Conservation (phyloP, 2,888 invertebrate species). For the Subacronicta megacephala region DNA sequence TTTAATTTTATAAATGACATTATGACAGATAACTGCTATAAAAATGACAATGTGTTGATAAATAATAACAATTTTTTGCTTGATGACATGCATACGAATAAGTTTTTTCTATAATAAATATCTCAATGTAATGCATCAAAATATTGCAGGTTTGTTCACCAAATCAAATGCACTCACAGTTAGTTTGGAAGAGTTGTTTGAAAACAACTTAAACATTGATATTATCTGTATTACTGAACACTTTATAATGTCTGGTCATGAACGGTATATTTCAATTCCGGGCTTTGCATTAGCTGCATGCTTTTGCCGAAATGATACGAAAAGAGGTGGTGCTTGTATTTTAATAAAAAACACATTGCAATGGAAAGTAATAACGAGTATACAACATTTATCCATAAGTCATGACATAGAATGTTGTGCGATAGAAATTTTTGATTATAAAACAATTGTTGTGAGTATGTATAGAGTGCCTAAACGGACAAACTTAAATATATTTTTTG, state of each 20-base stretch:
- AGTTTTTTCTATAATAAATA: not conserved
- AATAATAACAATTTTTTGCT: not conserved
- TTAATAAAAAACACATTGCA: not conserved
- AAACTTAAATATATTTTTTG: slow-evolving; percentile 2
- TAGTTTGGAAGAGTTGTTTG: not conserved
- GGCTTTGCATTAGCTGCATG: not conserved
- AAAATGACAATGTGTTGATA: not conserved
- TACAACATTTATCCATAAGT: not conserved
- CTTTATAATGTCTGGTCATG: no score
- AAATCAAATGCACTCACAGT: not conserved
- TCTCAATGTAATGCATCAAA: slow-evolving; percentile 2
- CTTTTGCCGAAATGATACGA: not conserved
- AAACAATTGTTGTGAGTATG: slow-evolving; percentile 2
- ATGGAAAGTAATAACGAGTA: not conserved
- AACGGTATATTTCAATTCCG: not conserved
- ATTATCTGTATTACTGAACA: not conserved
- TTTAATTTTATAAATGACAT: not conserved
- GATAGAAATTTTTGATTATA: not conserved
- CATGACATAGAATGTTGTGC: slow-evolving; percentile 1
- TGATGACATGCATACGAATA: not conserved
- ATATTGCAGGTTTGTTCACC: not conserved
- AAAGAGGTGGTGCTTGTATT: not conserved
- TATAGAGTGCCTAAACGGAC: slow-evolving; percentile 1
- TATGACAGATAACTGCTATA: not conserved
- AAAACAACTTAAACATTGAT: not conserved